Evolutionary conservation across 2,113 vertebrate species (phyloP).

Genomic region (Rhombomys opimus): DNA sequence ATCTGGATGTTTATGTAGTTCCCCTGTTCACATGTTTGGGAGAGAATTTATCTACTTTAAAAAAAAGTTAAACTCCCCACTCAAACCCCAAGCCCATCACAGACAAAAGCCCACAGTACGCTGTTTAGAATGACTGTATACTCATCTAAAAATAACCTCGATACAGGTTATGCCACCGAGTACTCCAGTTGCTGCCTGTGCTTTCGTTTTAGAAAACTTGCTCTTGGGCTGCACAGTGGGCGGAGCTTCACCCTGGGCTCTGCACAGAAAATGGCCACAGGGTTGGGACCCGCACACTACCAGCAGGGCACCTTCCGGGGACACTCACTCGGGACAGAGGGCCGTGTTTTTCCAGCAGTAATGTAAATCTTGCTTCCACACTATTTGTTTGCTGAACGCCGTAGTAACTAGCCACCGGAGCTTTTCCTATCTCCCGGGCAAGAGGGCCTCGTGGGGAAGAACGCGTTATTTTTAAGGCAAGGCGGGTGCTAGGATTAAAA

Average conservation of each 20-base stretch:
- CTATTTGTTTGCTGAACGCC: conserved; percentile 52
- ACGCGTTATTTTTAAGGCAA: conserved; percentile 34
- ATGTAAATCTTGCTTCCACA: conserved; percentile 32
- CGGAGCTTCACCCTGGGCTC: conserved; percentile 33
- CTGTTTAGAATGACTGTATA: conserved; percentile 47
- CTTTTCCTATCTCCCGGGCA: conserved; percentile 30
- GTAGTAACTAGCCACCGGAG: conserved; percentile 55
- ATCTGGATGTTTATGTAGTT: neutral
- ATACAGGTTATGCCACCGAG: conserved; percentile 44
- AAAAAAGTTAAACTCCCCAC: conserved; percentile 28
- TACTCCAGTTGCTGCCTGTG: conserved; percentile 67
- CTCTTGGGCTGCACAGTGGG: conserved; percentile 44
- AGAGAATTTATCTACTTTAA: neutral
- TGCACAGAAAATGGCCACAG: conserved; percentile 76
- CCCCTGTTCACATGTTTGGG: neutral
- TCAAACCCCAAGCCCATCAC: conserved; percentile 8
- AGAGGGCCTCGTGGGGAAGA: neutral
- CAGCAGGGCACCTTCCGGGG: neutral
- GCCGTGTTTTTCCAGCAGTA: neutral
- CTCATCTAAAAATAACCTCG: conserved; percentile 22
- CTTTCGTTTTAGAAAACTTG: conserved; percentile 81
- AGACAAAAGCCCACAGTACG: neutral
- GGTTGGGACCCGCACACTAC: neutral
- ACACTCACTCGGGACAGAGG: neutral
- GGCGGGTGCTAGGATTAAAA: neutral